phyloP scores from a whole-genome alignment of 1,140 invertebrate species.

The Drosophila persimilis region DNA sequence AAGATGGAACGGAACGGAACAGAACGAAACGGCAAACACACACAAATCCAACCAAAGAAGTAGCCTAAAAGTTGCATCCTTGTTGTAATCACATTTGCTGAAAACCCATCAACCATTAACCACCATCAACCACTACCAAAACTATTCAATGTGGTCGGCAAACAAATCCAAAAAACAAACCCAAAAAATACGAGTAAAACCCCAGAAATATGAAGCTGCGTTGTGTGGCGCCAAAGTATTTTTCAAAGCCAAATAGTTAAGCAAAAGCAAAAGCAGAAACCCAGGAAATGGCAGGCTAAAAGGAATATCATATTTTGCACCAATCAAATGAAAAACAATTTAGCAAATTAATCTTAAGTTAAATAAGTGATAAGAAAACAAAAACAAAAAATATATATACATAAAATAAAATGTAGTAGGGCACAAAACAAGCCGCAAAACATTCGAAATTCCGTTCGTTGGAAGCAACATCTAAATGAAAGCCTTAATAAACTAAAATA shows the following conservation, averaged over 20 bases:
- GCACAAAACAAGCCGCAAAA: conserved; percentile 42
- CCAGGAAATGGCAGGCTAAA: background rate
- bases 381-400: conserved; percentile 16
- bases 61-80: conserved; percentile 74
- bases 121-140: conserved; percentile 8
- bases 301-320: conserved; percentile 26
- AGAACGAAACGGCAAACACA: conserved; percentile 32
- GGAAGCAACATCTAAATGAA: conserved; percentile 33
- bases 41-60: conserved; percentile 61
- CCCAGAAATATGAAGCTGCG: conserved; percentile 56
- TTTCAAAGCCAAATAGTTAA: conserved; percentile 82
- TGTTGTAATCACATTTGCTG: conserved; percentile 77
- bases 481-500: conserved; percentile 13
- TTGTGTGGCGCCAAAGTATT: conserved; percentile 73
- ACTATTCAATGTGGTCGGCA: conserved; percentile 61
- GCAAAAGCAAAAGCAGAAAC: conserved; percentile 42
- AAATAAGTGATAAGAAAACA: conserved; percentile 23
- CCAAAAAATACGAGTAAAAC: conserved; percentile 19
- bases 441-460: conserved; percentile 72
- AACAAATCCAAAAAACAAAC: conserved; percentile 36
- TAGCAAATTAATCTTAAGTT: conserved; percentile 34
- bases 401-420: conserved; percentile 15
- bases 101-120: conserved; percentile 49
- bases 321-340: conserved; percentile 28
- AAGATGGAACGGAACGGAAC: conserved; percentile 2